Percentiles rank a stretch among this genome's conserved stretches.
Evolutionary conservation across 2,888 invertebrate genomes (phyloP).

Genomic region (Diogma glabrata): DNA sequence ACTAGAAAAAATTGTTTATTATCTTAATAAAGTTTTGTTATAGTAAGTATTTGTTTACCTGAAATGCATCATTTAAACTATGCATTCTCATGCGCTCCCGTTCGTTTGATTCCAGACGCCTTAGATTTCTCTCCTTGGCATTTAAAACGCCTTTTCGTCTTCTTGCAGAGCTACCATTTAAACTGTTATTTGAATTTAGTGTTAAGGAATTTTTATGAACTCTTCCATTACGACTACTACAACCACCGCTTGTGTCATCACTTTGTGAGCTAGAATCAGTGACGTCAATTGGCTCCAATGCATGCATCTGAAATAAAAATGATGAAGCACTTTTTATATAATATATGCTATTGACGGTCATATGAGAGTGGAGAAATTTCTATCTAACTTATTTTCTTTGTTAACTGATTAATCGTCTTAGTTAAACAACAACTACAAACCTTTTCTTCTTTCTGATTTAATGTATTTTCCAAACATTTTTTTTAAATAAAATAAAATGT

Average conservation of each 20-base stretch:
- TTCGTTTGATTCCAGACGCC: slow-evolving; percentile 83
- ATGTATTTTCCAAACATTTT: too few species aligned
- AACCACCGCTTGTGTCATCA: slow-evolving; percentile 36
- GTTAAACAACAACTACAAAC: too few species aligned
- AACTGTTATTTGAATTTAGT: too few species aligned
- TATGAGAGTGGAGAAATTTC: too few species aligned
- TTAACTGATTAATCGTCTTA: too few species aligned
- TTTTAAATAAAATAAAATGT: too few species aligned
- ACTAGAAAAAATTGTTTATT: slow-evolving; percentile 40
- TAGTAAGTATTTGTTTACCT: slow-evolving; percentile 41
- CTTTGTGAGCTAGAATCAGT: slow-evolving; percentile 37
- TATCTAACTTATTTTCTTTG: too few species aligned
- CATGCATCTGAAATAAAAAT: slow-evolving; percentile 12
- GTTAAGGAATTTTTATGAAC: background rate
- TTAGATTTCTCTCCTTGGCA: slow-evolving; percentile 72
- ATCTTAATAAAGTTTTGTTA: background rate
- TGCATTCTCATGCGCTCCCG: slow-evolving; percentile 88
- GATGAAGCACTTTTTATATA: background rate
- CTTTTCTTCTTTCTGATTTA: too few species aligned
- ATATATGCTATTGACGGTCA: background rate
- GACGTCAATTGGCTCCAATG: slow-evolving; percentile 31
- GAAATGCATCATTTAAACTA: slow-evolving; percentile 81
- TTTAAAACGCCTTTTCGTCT: slow-evolving; percentile 64
- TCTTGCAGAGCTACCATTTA: slow-evolving; percentile 35
- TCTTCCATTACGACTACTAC: slow-evolving; percentile 19